Percentiles rank a stretch among this genome's conserved stretches.
Evolutionary conservation across 2,797 vertebrate species (phyloP).

Genomic region (Sparidentex hasta): DNA sequence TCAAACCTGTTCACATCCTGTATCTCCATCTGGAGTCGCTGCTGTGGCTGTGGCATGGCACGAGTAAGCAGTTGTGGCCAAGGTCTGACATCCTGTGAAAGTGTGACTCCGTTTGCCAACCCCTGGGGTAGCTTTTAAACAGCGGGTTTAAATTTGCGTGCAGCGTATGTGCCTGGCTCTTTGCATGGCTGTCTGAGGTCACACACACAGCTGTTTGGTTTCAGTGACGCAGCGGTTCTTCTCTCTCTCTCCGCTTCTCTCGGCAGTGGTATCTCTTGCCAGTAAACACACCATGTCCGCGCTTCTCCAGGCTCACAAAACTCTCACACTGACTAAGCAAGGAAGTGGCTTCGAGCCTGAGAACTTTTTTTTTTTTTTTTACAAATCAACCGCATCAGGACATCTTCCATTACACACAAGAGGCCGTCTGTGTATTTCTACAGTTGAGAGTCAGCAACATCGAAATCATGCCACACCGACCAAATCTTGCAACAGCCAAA

Average conservation of each 20-base stretch:
- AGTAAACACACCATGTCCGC: constrained; percentile 74
- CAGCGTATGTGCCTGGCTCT: constrained; percentile 21
- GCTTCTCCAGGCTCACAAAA: constrained; percentile 61
- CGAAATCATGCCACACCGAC: constrained; percentile 47
- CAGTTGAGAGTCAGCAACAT: constrained; percentile 55
- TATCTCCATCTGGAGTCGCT: constrained; percentile 55
- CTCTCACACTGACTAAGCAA: constrained; percentile 85
- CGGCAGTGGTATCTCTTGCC: constrained; percentile 72
- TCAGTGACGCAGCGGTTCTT: constrained; percentile 78
- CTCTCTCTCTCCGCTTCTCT: constrained; percentile 67
- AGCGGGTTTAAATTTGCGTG: constrained; percentile 29
- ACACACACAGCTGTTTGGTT: constrained; percentile 82
- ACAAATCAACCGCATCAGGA: constrained; percentile 65
- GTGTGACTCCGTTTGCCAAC: constrained; percentile 13
- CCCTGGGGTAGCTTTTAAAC: constrained; percentile 30
- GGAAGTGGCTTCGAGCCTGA: constrained; percentile 84
- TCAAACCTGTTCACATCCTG: constrained; percentile 83
- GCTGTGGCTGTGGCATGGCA: constrained; percentile 43
- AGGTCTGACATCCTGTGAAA: constrained; percentile 69
- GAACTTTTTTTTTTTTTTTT: constrained; percentile 54
- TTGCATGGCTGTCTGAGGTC: constrained; percentile 50
- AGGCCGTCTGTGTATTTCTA: constrained; percentile 26
- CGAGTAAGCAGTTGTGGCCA: constrained; percentile 68
- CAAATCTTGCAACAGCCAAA: constrained; percentile 49
- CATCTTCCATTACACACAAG: constrained; percentile 62